Conservation (phyloP, 2,113 vertebrate genomes). For the Lamprologus sp. region DNA sequence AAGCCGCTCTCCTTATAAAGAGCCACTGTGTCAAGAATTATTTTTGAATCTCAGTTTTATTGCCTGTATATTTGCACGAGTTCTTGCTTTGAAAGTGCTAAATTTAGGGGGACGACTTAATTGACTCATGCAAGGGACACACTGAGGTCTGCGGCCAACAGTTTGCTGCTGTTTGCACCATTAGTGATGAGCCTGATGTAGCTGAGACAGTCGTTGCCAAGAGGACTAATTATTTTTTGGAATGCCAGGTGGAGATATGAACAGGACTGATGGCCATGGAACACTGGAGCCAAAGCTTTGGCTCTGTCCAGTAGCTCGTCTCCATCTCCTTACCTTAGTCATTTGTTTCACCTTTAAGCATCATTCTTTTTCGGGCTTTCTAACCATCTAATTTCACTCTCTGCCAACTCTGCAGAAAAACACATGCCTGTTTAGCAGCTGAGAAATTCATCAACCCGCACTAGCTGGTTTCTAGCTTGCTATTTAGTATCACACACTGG, state of each 20-base stretch:
- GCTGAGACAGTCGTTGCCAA: background rate
- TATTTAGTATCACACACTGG: background rate
- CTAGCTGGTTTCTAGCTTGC: background rate
- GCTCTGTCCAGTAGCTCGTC: background rate
- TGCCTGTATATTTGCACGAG: background rate
- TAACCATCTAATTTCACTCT: background rate
- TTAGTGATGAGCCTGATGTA: background rate
- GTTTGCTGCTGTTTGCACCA: background rate
- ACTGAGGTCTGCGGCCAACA: background rate
- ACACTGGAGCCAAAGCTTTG: background rate
- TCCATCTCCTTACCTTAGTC: background rate
- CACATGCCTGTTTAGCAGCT: background rate
- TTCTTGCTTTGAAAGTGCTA: background rate
- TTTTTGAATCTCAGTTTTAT: background rate
- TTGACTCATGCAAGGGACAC: background rate
- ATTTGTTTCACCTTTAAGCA: background rate
- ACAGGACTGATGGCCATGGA: rapidly evolving
- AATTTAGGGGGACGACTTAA: background rate
- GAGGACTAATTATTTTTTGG: background rate
- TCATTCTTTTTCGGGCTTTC: background rate
- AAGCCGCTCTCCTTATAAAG: background rate
- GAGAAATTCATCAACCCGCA: no score
- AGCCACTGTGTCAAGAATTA: background rate
- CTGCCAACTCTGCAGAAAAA: background rate
- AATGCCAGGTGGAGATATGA: background rate